Evolutionary conservation across 2,113 vertebrate species (phyloP).

Genomic region (Oenanthe oenanthe): DNA sequence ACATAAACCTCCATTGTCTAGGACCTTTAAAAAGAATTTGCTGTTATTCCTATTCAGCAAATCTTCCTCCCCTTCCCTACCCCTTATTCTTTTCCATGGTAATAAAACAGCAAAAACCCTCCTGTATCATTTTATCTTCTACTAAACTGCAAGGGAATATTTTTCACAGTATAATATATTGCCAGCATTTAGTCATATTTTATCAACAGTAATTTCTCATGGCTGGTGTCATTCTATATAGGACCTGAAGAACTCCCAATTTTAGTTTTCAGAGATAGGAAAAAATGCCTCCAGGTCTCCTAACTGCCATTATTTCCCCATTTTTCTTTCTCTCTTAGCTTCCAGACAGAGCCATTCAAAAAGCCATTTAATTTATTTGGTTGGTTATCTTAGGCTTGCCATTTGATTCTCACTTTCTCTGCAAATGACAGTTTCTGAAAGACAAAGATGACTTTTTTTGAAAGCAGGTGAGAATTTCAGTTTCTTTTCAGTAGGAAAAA

Average conservation of each 20-base stretch:
- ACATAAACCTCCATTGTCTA: conserved; percentile 48
- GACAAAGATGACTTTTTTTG: background rate
- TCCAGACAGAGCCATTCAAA: background rate
- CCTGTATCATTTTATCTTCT: background rate
- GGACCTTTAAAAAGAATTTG: background rate
- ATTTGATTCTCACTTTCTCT: background rate
- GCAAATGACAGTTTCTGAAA: background rate
- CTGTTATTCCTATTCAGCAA: background rate
- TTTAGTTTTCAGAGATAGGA: background rate
- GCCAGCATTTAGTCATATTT: background rate
- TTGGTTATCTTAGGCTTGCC: background rate
- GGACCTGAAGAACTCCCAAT: background rate
- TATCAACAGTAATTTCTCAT: background rate
- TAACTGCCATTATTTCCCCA: background rate
- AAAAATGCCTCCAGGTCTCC: background rate
- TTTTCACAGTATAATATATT: background rate
- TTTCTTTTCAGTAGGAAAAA: background rate
- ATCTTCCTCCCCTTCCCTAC: background rate
- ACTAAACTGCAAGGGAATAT: background rate
- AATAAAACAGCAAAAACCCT: background rate
- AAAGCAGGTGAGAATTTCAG: background rate
- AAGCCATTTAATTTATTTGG: background rate
- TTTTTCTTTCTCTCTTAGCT: background rate
- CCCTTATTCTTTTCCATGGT: background rate
- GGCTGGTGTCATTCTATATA: background rate